Percentiles rank a stretch among this genome's conserved stretches.
Evolutionary conservation across 2,797 vertebrate genomes (phyloP).

Genomic region (Ambastaia sidthimunki): DNA sequence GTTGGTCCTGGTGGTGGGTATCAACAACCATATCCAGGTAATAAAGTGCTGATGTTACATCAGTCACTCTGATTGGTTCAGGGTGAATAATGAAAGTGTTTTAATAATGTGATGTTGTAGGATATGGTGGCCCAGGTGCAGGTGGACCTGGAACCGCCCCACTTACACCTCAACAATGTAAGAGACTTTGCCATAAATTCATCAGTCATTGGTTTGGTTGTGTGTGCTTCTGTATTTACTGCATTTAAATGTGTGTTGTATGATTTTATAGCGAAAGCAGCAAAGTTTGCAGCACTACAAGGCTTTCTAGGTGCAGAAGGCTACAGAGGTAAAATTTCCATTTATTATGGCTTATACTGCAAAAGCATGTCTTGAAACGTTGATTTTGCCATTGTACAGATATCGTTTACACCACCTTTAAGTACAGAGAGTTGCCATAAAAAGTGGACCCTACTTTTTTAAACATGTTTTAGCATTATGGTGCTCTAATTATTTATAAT

Average conservation of each 20-base stretch:
- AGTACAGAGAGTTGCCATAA: too few species aligned
- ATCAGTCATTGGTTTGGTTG: background rate
- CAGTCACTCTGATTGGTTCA: background rate
- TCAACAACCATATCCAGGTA: slow-evolving; percentile 69
- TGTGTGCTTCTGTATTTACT: slow-evolving; percentile 6
- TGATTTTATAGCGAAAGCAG: slow-evolving; percentile 72
- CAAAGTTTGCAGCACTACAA: slow-evolving; percentile 77
- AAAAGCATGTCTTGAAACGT: background rate
- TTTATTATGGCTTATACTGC: background rate
- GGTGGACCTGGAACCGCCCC: slow-evolving; percentile 56
- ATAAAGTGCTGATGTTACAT: slow-evolving; percentile 10
- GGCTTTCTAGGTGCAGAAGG: slow-evolving; percentile 72
- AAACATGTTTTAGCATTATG: too few species aligned
- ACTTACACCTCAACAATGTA: slow-evolving; percentile 61
- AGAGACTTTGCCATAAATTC: background rate
- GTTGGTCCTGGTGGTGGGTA: slow-evolving; percentile 62
- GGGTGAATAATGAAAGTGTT: background rate
- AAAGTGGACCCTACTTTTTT: too few species aligned
- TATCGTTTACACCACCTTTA: too few species aligned
- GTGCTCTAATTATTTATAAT: too few species aligned
- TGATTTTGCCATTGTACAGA: background rate
- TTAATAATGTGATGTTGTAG: slow-evolving; percentile 33
- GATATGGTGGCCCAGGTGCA: slow-evolving; percentile 49
- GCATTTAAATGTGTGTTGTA: slow-evolving; percentile 17
- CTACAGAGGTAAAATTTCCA: slow-evolving; percentile 74